Evolutionary conservation across 2,888 invertebrate species (phyloP).

Genomic region (Notocelia uddmanniana): DNA sequence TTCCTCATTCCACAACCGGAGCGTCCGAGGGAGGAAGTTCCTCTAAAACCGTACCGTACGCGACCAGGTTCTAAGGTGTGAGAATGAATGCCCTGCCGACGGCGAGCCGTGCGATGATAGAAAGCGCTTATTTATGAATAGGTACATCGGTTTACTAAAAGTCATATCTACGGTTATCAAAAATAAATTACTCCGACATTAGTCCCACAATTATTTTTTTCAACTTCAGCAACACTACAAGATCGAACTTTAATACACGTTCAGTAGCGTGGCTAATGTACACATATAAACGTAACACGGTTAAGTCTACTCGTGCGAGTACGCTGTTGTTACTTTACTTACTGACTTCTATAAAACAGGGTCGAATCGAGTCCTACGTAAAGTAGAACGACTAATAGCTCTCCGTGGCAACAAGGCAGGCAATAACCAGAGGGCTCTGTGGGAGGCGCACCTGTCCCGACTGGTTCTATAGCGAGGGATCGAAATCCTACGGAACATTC

Average conservation of each 20-base stretch:
- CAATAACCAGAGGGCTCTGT: conserved; percentile 37
- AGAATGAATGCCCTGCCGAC: too few species aligned
- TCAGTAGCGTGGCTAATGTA: neutral
- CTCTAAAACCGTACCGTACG: too few species aligned
- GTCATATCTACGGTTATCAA: too few species aligned
- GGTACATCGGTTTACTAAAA: too few species aligned
- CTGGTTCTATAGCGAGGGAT: conserved; percentile 50
- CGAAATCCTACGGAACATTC: conserved; percentile 33
- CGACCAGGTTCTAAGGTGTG: too few species aligned
- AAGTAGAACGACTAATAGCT: conserved; percentile 17
- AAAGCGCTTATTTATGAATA: too few species aligned
- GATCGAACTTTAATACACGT: neutral
- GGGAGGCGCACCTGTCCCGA: conserved; percentile 59
- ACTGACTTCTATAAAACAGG: conserved; percentile 10
- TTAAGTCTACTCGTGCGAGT: neutral
- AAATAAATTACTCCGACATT: too few species aligned
- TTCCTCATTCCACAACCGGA: too few species aligned
- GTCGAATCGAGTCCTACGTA: conserved; percentile 4
- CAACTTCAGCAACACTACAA: neutral
- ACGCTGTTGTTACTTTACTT: neutral
- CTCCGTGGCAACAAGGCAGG: conserved; percentile 10
- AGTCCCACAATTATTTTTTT: too few species aligned
- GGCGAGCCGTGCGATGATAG: too few species aligned
- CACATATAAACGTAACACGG: neutral
- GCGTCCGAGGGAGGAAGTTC: too few species aligned